Evolutionary conservation across 1,140 invertebrate species (phyloP), one percentile per base, ranked within the genome.

Genomic region (Drosophila kanapiae): DNA sequence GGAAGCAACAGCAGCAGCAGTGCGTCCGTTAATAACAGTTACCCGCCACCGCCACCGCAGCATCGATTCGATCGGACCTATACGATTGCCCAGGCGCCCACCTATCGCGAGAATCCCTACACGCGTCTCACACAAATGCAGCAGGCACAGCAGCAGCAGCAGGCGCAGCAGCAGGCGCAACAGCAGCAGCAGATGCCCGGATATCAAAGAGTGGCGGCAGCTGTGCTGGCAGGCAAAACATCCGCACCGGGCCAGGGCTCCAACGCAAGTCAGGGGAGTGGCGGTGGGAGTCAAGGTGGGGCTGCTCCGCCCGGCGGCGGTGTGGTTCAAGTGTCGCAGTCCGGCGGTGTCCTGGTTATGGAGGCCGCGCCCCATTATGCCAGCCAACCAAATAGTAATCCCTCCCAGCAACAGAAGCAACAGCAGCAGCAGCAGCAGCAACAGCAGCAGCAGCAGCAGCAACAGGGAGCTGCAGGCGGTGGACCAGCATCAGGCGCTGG

Each of bases 91-190:
- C 62, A 88, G 42, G 90, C 77, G 74, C 69, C 78, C 58, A 85
- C 75, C 47, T 93, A 92, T 58, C 85, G 92, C 11, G 92, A 93
- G 35, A 91, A 57, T 57, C 88, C 80, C 23, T 93, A 93, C 51
- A 82, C 91, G 53, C 86, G 92, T 18, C 86, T 91, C 86, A 79
- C 83, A 67, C 85, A 91, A 47, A 49, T 91, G 57, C 82, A 80
- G 57, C 69, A 70, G 14, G 35, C 37, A 4, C 45, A 27, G 8
- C 57, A 67, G 13, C 65, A 64, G 14, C 47, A 70, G 10, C 64
- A 70, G 4, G 63, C 69, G 11, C 49, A 57, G 10, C 60, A 48
- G 42, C 49, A 33, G 9, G 23, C 57, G 38, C 61, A 42, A 48
- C 48, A 29, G 42, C 40, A 43, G 38, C 48, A 38, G 74, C 69